Evolutionary conservation across 2,797 vertebrate genomes (phyloP).

Genomic region (Sebastes diploproa): DNA sequence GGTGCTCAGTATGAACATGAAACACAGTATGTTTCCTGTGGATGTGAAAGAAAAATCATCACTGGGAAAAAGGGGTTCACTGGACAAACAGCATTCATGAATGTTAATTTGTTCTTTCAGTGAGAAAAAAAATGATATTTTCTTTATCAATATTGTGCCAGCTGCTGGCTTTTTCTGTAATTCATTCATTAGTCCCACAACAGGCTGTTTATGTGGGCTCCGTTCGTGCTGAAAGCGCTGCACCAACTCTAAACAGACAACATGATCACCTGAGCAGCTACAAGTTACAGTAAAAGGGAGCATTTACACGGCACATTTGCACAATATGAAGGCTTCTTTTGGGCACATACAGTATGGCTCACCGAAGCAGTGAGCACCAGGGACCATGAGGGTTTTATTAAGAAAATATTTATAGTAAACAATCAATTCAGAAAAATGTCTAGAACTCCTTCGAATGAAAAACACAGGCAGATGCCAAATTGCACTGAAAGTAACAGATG

Average conservation of each 20-base stretch:
- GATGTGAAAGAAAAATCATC: not conserved
- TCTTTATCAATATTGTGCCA: constrained; percentile 18
- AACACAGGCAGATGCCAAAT: constrained; percentile 2
- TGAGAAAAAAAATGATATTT: constrained; percentile 2
- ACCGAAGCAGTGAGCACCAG: not conserved
- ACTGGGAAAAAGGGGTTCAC: not conserved
- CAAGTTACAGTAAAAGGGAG: not conserved
- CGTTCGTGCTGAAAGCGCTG: not conserved
- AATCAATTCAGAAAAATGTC: not conserved
- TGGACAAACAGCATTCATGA: constrained; percentile 26
- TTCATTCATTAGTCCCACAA: constrained; percentile 18
- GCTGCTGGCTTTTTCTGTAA: constrained; percentile 19
- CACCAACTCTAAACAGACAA: not conserved
- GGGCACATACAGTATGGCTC: not conserved
- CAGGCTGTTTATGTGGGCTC: not conserved
- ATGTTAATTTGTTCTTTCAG: constrained; percentile 27
- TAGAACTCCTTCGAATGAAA: not conserved
- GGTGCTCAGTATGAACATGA: not conserved
- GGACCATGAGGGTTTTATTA: not conserved
- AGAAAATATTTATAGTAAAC: constrained; percentile 3
- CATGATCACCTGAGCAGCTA: constrained; percentile 15
- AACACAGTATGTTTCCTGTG: not conserved
- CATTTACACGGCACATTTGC: not conserved
- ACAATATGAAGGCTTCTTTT: not conserved
- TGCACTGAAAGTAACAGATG: constrained; percentile 26